Evolutionary conservation across 2,113 vertebrate species (phyloP).

Genomic region (Mirza zaza): DNA sequence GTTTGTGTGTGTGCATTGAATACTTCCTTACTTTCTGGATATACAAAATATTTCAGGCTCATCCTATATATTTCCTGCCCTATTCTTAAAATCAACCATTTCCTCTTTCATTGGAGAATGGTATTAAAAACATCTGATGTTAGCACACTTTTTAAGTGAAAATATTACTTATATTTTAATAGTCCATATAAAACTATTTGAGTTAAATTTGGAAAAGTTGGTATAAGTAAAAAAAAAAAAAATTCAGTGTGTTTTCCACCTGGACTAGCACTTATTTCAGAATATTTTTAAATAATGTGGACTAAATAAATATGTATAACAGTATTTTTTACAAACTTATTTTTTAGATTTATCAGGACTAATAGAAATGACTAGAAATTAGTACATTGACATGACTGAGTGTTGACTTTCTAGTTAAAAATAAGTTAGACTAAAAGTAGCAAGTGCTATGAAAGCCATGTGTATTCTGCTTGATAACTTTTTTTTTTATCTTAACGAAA

Average conservation of each 20-base stretch:
- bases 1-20: neutral
- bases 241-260: neutral
- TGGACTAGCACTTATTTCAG: neutral
- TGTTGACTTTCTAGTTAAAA: conserved; percentile 56
- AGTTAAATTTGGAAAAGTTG: neutral
- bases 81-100: neutral
- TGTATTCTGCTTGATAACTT: conserved; percentile 37
- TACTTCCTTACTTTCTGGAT: neutral
- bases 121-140: neutral
- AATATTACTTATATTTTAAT: neutral
- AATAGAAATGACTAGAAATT: conserved; percentile 36
- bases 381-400: neutral
- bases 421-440: conserved; percentile 52
- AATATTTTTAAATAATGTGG: neutral
- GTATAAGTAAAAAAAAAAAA: neutral
- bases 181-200: neutral
- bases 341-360: conserved; percentile 42
- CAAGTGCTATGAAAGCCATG: neutral
- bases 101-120: neutral
- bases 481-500: conserved; percentile 26
- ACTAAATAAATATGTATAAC: neutral
- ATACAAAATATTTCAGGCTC: neutral
- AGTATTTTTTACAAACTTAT: neutral
- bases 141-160: neutral
- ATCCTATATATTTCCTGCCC: neutral